Percentiles rank a stretch among this genome's conserved stretches.
phyloP scores from a whole-genome alignment of 1,140 invertebrate genomes.

The Thalassaphorura encarpata region DNA sequence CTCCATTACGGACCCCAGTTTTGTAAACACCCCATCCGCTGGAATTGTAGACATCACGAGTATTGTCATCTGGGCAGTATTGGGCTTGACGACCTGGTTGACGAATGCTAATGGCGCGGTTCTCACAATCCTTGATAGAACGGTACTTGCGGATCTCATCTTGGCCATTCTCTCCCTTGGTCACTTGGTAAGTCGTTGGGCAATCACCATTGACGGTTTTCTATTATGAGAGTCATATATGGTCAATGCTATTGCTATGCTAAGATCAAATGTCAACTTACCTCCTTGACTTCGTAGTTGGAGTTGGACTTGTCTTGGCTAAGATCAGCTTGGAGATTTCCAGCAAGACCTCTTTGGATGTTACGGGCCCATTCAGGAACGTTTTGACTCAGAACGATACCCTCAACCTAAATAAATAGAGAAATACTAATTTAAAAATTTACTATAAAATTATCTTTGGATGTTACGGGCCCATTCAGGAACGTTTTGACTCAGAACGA shows the following conservation, averaged over 20 bases:
- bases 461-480: conserved; percentile 27
- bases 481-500: conserved; percentile 15
- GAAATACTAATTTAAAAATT: conserved; percentile 18
- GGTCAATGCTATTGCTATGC: no score
- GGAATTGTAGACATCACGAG: conserved; percentile 24
- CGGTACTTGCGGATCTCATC: conserved; percentile 24
- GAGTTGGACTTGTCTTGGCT: conserved; percentile 4
- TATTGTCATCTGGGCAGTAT: conserved; percentile 21
- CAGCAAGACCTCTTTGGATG: conserved; percentile 28
- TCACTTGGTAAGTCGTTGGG: conserved; percentile 19
- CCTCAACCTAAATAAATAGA: conserved; percentile 19
- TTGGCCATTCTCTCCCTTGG: conserved; percentile 4
- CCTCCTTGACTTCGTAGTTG: conserved; percentile 15
- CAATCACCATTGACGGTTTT: conserved; percentile 28
- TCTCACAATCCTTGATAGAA: conserved; percentile 13
- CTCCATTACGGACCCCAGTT: conserved; percentile 12
- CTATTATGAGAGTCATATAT: no score
- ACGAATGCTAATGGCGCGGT: conserved; percentile 9
- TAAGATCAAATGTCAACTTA: conserved; percentile 3
- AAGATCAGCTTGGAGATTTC: conserved; percentile 19
- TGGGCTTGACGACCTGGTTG: conserved; percentile 12
- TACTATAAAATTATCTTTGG: conserved; percentile 23
- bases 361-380: conserved; percentile 26
- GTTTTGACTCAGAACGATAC: conserved; percentile 16
- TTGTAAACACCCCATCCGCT: conserved; percentile 15